A percentile compares a stretch with the other conserved stretches of the same genome.
Conservation (phyloP, 2,888 invertebrate genomes). For the Rhagonycha fulva region DNA sequence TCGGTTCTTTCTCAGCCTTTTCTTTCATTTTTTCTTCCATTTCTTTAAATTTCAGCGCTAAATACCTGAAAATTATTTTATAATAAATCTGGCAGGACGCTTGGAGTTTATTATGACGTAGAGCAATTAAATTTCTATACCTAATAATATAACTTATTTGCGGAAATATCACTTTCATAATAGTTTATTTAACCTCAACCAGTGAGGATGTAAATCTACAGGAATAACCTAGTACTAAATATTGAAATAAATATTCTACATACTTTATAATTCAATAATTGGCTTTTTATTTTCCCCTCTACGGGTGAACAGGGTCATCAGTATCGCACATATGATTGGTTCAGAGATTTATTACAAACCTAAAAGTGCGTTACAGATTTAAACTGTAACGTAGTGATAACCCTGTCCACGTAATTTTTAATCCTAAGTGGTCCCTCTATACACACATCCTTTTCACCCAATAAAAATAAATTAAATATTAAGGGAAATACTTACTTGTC, state of each 20-base stretch:
- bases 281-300: too few species aligned
- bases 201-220: too few species aligned
- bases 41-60: constrained; percentile 83
- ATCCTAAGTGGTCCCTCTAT: too few species aligned
- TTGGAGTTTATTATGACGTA: neutral
- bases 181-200: neutral
- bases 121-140: neutral
- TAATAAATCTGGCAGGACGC: neutral
- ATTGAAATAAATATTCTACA: too few species aligned
- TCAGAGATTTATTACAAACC: too few species aligned
- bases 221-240: too few species aligned
- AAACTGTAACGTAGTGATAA: too few species aligned
- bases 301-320: too few species aligned
- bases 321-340: too few species aligned
- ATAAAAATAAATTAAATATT: neutral
- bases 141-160: neutral
- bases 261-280: too few species aligned
- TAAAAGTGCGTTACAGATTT: too few species aligned
- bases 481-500: constrained; percentile 66
- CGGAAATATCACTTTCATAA: neutral
- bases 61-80: constrained; percentile 61
- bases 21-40: constrained; percentile 81
- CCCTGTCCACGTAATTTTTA: too few species aligned
- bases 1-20: constrained; percentile 61
- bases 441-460: neutral